Base-by-base conservation (phyloP, 2,888 invertebrate species). In the Chromoteleia sp. region DNA sequence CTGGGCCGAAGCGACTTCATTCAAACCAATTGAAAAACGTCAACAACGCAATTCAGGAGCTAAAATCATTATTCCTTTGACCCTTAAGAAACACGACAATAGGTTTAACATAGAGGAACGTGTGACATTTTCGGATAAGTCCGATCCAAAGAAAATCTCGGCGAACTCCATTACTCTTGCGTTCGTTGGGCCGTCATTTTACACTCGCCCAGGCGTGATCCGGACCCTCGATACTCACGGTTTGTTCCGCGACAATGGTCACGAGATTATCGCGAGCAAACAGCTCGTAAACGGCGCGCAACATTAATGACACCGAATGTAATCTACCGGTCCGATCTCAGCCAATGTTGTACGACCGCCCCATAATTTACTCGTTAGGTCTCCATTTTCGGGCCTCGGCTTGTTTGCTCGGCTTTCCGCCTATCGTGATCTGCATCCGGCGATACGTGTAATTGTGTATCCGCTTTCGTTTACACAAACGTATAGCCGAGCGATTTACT, bases 361-460 rank as follows among this genome's bases (percentile, higher is more conserved):
- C 91, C 87, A 88, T 90, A 90, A 91, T 91, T 91, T 90, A 88
- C 90, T 91, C 89, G 90, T 91, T 91, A 91, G 65, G 30, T 29
- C 63, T 61, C 39, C 75, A 52, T 45, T 65, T 73, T 68, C 61
- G 79, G 67, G 74, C 75, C 79, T 82, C 61, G 68, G 85, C 85
- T 87, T 87, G 86, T 89, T 89, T 87, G 85, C 87, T 78, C 84
- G 81, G 81, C 77, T 63, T 79, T 76, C 52, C 52, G 74, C 81
- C 78, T 86, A 88, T 89, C 88, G 86, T 84, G 86, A 88, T 89
- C 85, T 76, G 83, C 82, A 71, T 25, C 80, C 84, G 83, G 80
- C 78, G 84, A 76, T 79, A 82, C 79, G 63, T 68, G 74, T 74
- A 80, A 80, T 74, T 59, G 67, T 67, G 77, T 70, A 63, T 70